phyloP scores from a whole-genome alignment of 1,140 invertebrate species.

The Idris sp. region DNA sequence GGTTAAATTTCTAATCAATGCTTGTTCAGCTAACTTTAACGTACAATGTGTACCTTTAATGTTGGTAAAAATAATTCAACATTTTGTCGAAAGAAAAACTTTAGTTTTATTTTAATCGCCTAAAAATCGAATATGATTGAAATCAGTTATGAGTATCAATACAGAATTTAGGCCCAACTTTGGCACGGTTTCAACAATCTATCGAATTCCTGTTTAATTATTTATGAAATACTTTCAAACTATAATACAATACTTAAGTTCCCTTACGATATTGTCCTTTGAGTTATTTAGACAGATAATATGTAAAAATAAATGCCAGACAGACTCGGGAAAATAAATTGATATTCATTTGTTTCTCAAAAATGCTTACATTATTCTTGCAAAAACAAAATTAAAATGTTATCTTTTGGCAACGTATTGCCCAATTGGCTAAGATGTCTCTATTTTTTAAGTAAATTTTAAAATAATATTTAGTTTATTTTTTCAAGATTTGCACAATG shows the following conservation, averaged over 20 bases:
- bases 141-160: constrained; percentile 67
- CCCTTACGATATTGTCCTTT: too few relatives aligned
- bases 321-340: not conserved
- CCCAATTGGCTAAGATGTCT: constrained; percentile 11
- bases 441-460: too few relatives aligned
- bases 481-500: too few relatives aligned
- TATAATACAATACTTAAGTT: too few relatives aligned
- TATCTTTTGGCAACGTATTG: constrained; percentile 19
- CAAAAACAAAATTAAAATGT: constrained; percentile 22
- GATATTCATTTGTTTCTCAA: too few relatives aligned
- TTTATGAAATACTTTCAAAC: constrained; percentile 63
- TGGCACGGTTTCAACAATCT: constrained; percentile 70
- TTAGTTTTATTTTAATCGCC: too few relatives aligned
- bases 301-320: constrained; percentile 11
- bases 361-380: not conserved
- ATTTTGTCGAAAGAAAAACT: too few relatives aligned
- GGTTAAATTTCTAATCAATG: too few relatives aligned
- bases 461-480: too few relatives aligned
- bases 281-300: constrained; percentile 13
- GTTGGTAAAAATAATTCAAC: too few relatives aligned
- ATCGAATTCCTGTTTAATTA: constrained; percentile 73
- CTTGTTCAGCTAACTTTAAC: too few relatives aligned
- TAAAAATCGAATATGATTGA: constrained; percentile 58
- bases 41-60: too few relatives aligned
- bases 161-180: constrained; percentile 68